Evolutionary conservation across 2,888 invertebrate species (phyloP).

Genomic region (Diarsia brunnea): DNA sequence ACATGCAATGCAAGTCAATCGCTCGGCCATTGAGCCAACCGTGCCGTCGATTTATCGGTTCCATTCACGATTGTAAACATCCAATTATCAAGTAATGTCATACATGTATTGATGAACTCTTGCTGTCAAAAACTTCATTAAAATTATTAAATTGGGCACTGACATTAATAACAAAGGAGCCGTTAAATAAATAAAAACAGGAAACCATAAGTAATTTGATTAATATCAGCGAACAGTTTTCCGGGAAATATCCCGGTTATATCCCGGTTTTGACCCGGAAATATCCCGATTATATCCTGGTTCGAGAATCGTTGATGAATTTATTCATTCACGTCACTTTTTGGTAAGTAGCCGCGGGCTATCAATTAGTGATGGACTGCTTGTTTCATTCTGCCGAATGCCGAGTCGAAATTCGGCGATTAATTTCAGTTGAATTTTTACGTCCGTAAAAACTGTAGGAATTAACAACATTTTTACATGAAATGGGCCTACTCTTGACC

Average conservation of each 20-base stretch:
- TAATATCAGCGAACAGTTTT: conserved; percentile 34
- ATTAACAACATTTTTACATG: neutral
- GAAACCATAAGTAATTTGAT: conserved; percentile 27
- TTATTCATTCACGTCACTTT: conserved; percentile 29
- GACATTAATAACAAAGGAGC: conserved; percentile 5
- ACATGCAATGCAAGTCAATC: no score
- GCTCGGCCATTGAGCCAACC: no score
- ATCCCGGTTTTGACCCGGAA: neutral
- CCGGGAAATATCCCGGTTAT: conserved; percentile 25
- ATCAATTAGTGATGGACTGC: conserved; percentile 17
- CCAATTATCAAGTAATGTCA: neutral
- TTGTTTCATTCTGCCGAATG: conserved; percentile 7
- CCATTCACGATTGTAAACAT: no score
- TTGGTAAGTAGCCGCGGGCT: conserved; percentile 6
- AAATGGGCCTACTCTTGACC: no score
- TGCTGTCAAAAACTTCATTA: neutral
- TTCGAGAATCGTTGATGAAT: conserved; percentile 11
- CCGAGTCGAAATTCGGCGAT: neutral
- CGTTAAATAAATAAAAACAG: conserved; percentile 36
- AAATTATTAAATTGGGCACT: neutral
- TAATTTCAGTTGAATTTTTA: neutral
- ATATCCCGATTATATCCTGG: conserved; percentile 25
- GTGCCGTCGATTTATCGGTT: no score
- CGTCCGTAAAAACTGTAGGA: neutral
- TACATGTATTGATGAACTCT: neutral